Percentiles rank a stretch among this genome's conserved stretches.
Evolutionary conservation across 2,113 vertebrate species (phyloP).

Genomic region (Cheirogaleus medius): DNA sequence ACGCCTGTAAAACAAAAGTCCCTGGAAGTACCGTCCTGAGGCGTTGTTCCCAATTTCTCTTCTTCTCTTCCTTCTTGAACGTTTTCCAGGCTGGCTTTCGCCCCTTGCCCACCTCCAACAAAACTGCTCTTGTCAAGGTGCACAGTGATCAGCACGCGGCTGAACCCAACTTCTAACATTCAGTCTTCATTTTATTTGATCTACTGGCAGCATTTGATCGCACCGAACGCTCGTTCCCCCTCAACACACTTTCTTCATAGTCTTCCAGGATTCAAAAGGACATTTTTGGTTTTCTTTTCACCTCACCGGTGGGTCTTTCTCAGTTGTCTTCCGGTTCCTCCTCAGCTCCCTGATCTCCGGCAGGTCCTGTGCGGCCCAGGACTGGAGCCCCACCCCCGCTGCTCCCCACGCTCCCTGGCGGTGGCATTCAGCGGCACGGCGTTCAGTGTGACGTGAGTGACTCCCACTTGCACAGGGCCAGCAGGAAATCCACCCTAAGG

Average conservation of each 20-base stretch:
- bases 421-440: neutral
- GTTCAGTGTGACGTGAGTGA: neutral
- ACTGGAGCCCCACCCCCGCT: neutral
- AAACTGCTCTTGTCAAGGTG: neutral
- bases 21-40: neutral
- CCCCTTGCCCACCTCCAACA: neutral
- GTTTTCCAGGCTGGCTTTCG: neutral
- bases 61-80: neutral
- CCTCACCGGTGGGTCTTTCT: neutral
- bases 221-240: neutral
- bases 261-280: neutral
- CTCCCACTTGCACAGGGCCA: neutral
- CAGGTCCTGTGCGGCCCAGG: too few species aligned
- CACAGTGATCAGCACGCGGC: neutral
- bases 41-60: neutral
- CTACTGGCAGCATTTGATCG: neutral
- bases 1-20: neutral
- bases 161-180: neutral
- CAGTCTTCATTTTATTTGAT: neutral
- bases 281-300: neutral
- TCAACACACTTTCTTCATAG: neutral
- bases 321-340: neutral
- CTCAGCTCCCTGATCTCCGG: neutral
- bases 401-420: neutral
- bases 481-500: neutral